Base-by-base conservation (phyloP, 2,888 invertebrate genomes). In the Buathra laborator region DNA sequence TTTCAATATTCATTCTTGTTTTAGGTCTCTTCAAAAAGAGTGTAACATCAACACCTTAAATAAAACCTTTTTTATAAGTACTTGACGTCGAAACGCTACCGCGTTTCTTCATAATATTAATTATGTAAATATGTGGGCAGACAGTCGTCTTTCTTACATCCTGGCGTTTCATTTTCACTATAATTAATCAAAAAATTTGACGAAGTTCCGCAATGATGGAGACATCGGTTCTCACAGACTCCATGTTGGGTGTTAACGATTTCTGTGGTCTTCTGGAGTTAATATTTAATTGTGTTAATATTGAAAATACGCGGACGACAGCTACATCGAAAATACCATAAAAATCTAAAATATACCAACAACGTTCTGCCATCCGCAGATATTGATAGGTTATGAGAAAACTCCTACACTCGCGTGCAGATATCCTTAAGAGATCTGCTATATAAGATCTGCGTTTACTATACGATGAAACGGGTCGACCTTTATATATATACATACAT, bases 401-500 rank as follows among this genome's bases (percentile, higher is more conserved):
- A 44, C 16, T 32, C 51, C 32, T 19, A 43, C n/a, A 29, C 16
- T n/a, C 24, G 32, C 46, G 12, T 37, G 24, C 37, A 76, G 75
- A 48, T 64, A 44, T 62, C 43, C 64, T 48, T 44, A 32, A 75
- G 48, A 64, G 46, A 67, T 68, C 29, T 19, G n/a, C 67, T 16
- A 46, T 68, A 64, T 43, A 70, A 80, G 64, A 75, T 71, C 37
- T 48, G n/a, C 56, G 68, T 59, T 56, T 59, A 51, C 24, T 43
- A 66, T 32, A 43, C 70, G 10, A n/a, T 71, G 44, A 70, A 70
- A 70, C 53, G 44, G 68, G 64, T 59, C 43, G 53, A 64, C 19
- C 56, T 67, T 74, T 62, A 19, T 29, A 19, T 56, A 37, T 64
- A 74, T 24, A 74, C 53, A 51, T 12, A 16, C 59, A 37, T 64